Conservation (phyloP, 2,888 invertebrate genomes). For the Catocala sponsa region DNA sequence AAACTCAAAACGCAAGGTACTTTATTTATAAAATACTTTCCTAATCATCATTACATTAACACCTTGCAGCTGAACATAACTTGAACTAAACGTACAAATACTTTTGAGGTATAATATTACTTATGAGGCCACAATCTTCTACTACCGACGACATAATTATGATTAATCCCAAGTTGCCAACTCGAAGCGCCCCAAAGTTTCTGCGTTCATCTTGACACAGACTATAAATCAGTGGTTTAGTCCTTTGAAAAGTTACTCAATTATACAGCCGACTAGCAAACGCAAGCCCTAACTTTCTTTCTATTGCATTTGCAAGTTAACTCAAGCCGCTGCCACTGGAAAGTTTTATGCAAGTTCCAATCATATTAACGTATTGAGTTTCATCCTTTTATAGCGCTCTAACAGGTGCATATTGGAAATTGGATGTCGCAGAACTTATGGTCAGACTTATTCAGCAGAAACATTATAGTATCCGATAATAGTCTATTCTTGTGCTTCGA, state of each 20-base stretch:
- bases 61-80: too few species aligned
- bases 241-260: slow-evolving; percentile 43
- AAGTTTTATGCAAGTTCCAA: slow-evolving; percentile 28
- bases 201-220: neutral
- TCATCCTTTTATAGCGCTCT: neutral
- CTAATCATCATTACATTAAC: too few species aligned
- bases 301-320: slow-evolving; percentile 42
- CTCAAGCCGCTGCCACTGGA: slow-evolving; percentile 28
- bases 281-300: slow-evolving; percentile 35
- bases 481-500: too few species aligned
- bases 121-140: too few species aligned
- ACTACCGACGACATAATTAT: neutral
- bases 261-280: slow-evolving; percentile 31
- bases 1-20: too few species aligned
- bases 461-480: neutral
- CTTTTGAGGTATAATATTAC: too few species aligned
- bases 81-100: too few species aligned
- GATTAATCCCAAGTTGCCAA: slow-evolving; percentile 3
- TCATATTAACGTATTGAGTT: slow-evolving; percentile 1
- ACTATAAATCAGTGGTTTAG: slow-evolving; percentile 1
- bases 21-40: too few species aligned
- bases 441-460: slow-evolving; percentile 3
- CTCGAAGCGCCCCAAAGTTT: neutral
- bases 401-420: too few species aligned
- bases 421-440: neutral